Conservation (phyloP, 2,888 invertebrate genomes). For the Tachina fera region DNA sequence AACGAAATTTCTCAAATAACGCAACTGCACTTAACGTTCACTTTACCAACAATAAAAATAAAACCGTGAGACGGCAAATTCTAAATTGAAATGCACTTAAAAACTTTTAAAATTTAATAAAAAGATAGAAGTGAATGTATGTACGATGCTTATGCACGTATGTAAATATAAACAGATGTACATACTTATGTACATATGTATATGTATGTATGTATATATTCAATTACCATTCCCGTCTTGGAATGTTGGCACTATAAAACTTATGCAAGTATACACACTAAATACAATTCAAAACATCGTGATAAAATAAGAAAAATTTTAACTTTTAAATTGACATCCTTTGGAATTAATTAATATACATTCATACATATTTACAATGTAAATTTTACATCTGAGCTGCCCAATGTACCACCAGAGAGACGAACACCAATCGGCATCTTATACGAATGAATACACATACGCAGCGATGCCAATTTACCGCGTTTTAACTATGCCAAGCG, state of each 20-base stretch:
- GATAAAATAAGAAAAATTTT: slow-evolving; percentile 26
- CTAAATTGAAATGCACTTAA: slow-evolving; percentile 29
- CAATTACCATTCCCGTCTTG: too few species aligned
- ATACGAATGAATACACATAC: too few species aligned
- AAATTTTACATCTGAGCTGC: too few species aligned
- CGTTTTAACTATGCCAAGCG: too few species aligned
- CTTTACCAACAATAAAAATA: slow-evolving; percentile 4
- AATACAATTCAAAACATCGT: neutral
- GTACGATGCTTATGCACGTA: neutral
- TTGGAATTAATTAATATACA: neutral
- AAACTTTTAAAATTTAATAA: slow-evolving; percentile 41
- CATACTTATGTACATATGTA: too few species aligned
- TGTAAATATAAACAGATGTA: neutral
- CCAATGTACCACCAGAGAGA: too few species aligned
- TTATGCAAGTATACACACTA: neutral
- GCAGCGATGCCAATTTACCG: too few species aligned
- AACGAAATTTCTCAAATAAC: neutral
- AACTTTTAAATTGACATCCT: slow-evolving; percentile 5
- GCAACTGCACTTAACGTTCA: slow-evolving; percentile 3
- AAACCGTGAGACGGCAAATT: slow-evolving; percentile 22
- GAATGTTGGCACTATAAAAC: neutral
- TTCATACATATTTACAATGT: neutral
- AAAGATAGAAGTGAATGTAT: slow-evolving; percentile 5
- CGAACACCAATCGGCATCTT: too few species aligned
- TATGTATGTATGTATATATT: too few species aligned